Conservation (phyloP, 2,888 invertebrate genomes). For the Quadriops clusia region DNA sequence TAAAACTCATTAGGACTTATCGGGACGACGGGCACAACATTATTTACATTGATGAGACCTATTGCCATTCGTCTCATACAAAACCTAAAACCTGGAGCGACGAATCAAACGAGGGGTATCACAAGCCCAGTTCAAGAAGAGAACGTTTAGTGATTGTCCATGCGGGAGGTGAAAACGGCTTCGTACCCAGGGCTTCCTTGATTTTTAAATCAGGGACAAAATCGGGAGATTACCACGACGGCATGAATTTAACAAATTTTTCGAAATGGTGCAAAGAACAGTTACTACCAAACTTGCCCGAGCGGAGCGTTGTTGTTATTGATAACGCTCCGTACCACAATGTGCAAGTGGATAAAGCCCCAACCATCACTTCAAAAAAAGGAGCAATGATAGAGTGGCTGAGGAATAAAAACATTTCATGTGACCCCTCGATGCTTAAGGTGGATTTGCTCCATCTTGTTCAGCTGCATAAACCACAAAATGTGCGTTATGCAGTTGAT, state of each 20-base stretch:
- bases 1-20: no score
- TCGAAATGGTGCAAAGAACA: slow-evolving; percentile 20
- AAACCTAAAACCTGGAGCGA: slow-evolving; percentile 14
- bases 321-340: slow-evolving; percentile 15
- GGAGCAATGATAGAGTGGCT: no score
- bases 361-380: slow-evolving; percentile 4
- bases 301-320: slow-evolving; percentile 15
- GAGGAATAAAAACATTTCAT: no score
- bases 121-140: slow-evolving; percentile 17
- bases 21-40: slow-evolving; percentile 8
- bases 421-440: no score
- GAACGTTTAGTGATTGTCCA: slow-evolving; percentile 16
- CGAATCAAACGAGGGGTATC: slow-evolving; percentile 11
- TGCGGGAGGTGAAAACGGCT: slow-evolving; percentile 10
- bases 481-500: no score
- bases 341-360: not conserved
- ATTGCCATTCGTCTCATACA: slow-evolving; percentile 11
- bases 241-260: slow-evolving; percentile 23
- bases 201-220: slow-evolving; percentile 9
- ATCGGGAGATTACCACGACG: slow-evolving; percentile 21
- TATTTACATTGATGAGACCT: slow-evolving; percentile 13
- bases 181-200: no score
- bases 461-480: no score
- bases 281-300: slow-evolving; percentile 22
- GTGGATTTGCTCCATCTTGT: no score